These are phyloP conservation scores for Anguilla pacifica DNA, from an alignment of 2,797 vertebrate species.

Conservation along the genomic window DNA sequence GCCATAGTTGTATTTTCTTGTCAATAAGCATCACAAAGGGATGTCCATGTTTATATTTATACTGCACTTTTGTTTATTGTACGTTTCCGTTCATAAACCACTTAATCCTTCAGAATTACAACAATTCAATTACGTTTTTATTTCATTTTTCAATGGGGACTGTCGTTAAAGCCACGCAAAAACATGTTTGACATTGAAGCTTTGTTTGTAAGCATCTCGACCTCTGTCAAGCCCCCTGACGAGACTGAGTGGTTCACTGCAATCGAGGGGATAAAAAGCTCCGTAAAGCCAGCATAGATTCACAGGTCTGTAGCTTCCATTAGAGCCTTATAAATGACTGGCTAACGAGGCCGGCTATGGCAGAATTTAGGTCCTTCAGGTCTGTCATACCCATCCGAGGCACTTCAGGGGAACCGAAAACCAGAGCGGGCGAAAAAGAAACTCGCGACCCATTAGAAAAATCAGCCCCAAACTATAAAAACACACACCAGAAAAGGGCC, in stretches of 20 bases:
- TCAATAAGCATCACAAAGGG: background rate
- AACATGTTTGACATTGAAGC: background rate
- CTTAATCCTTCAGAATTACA: slow-evolving; percentile 54
- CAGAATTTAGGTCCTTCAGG: slow-evolving; percentile 57
- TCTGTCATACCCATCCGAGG: slow-evolving; percentile 71
- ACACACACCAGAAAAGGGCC: slow-evolving; percentile 73
- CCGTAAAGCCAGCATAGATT: slow-evolving; percentile 70
- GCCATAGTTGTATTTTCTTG: background rate
- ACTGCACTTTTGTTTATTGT: slow-evolving; percentile 28
- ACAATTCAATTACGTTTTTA: slow-evolving; percentile 57
- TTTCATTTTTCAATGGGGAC: slow-evolving; percentile 56
- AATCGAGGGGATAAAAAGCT: slow-evolving; percentile 42
- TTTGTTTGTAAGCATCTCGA: slow-evolving; percentile 18
- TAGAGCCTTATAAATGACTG: slow-evolving; percentile 79
- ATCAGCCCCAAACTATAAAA: slow-evolving; percentile 80
- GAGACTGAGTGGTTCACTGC: slow-evolving; percentile 31
- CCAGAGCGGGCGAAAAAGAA: slow-evolving; percentile 56
- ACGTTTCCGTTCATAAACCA: slow-evolving; percentile 30
- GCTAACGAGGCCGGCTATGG: slow-evolving; percentile 71
- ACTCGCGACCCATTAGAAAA: slow-evolving; percentile 79
- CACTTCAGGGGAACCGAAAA: slow-evolving; percentile 61
- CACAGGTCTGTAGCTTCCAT: slow-evolving; percentile 76
- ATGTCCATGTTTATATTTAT: slow-evolving; percentile 16
- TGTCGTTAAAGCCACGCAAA: slow-evolving; percentile 66
- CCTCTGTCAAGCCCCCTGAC: slow-evolving; percentile 16